Evolutionary conservation across 2,888 invertebrate species (phyloP), one percentile per base, ranked within the genome.

Genomic region (Bombylius discolor): DNA sequence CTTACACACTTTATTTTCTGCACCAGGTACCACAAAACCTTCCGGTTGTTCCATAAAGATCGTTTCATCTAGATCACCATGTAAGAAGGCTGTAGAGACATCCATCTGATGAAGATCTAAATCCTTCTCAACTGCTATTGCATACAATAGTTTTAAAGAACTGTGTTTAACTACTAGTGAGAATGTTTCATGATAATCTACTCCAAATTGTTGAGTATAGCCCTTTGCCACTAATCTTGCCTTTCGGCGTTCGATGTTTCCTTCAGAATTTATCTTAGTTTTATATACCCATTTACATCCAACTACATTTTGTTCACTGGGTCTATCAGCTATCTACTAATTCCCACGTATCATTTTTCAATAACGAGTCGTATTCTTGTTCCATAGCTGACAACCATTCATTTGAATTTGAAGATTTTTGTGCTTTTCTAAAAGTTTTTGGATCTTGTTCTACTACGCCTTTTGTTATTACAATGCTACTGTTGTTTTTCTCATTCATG

Each of bases 1-100:
- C 33, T 53, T 53, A 36, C 59, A 63, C 5, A 61, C 61, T 23
- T 23, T 23, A 23, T 23, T 23, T 23, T 23, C 23, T 23, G 23
- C 23, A 23, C 23, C 23, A 23, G 23, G 11, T 42, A 11, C 39
- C 5, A 11, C 11, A 11, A 11, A 42, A 42, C 11, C 7, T 14
- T 50, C 14, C 36, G 50, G 50, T 36, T 34, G 9, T 13, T 36
- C 9, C 50, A 50, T 50, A 36, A n/a, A 34, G 11, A 50, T 36
- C 8, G 34, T 50, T 50, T 50, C 34, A 7, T 36, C 32, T 23
- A 50, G 14, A 5, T 36, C 5, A n/a, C 50, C 50, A 36, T 50
- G 34, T n/a, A 50, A 36, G 32, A 34, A 50, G 4, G 50, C 50
- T 36, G 50, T 50, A 12, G 14, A 34, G 1, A 50, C 14, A 34